Percentiles rank a stretch among this genome's conserved stretches.
Evolutionary conservation across 2,888 invertebrate species (phyloP).

Genomic region (Lacanobia wlatinum): DNA sequence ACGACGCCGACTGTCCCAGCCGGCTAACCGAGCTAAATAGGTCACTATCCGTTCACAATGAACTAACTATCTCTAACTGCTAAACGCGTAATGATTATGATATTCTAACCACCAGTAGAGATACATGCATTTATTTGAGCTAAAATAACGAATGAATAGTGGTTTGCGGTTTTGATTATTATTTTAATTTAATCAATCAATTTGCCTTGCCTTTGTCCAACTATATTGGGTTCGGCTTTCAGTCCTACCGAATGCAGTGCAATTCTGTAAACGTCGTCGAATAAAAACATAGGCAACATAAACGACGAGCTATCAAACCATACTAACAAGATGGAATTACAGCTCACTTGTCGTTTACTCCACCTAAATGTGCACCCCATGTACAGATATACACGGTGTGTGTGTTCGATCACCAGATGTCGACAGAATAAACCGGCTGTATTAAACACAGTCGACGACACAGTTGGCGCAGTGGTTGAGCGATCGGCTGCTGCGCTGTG

Average conservation of each 20-base stretch:
- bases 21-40: constrained; percentile 39
- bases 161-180: background rate
- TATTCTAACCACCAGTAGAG: constrained; percentile 26
- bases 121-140: constrained; percentile 15
- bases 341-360: too few species aligned
- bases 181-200: background rate
- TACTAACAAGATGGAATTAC: too few species aligned
- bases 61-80: constrained; percentile 28
- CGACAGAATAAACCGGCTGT: too few species aligned
- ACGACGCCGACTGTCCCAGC: constrained; percentile 16
- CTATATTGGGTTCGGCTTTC: background rate
- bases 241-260: background rate
- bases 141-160: background rate
- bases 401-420: too few species aligned
- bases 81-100: constrained; percentile 33
- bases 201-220: background rate
- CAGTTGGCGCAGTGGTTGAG: too few species aligned
- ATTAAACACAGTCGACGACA: too few species aligned
- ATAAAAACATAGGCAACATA: too few species aligned
- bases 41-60: constrained; percentile 30
- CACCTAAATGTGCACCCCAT: too few species aligned
- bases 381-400: too few species aligned
- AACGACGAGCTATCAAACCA: too few species aligned
- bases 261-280: too few species aligned
- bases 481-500: too few species aligned